A percentile compares a stretch with the other conserved stretches of the same genome.
Conservation (phyloP, 2,888 invertebrate species). For the Noctua pronuba region DNA sequence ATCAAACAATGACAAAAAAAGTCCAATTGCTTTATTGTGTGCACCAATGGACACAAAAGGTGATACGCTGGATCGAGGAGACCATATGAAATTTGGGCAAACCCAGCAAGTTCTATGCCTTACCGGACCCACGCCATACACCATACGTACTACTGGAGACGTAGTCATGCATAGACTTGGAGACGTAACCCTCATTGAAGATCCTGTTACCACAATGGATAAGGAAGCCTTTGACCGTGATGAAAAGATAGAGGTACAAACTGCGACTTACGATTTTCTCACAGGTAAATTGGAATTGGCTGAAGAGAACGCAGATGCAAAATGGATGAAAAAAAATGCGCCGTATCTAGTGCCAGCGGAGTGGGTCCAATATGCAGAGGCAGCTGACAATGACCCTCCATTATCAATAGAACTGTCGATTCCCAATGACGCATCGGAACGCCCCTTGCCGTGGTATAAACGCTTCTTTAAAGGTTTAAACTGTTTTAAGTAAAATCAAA, state of each 20-base stretch:
- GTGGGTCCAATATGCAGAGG: constrained; percentile 75
- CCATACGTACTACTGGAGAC: neutral
- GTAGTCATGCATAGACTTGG: neutral
- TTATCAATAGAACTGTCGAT: constrained; percentile 77
- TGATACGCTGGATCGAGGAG: constrained; percentile 50
- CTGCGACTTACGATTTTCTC: constrained; percentile 54
- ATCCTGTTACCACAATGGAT: constrained; percentile 71
- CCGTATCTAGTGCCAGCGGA: constrained; percentile 74
- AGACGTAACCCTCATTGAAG: constrained; percentile 40
- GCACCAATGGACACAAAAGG: neutral
- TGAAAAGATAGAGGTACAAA: constrained; percentile 59
- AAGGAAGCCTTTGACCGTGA: constrained; percentile 73
- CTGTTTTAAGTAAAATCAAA: constrained; percentile 79
- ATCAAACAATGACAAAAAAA: constrained; percentile 17
- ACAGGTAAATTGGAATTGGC: constrained; percentile 39
- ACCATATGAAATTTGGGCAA: constrained; percentile 49
- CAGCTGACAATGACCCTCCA: constrained; percentile 67
- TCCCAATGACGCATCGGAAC: constrained; percentile 66
- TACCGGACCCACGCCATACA: constrained; percentile 8
- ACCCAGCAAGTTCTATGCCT: constrained; percentile 51
- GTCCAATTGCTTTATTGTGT: constrained; percentile 25
- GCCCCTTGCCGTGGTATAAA: constrained; percentile 75
- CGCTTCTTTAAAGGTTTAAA: constrained; percentile 75
- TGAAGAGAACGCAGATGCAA: constrained; percentile 41
- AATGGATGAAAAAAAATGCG: constrained; percentile 72